Percentiles rank a stretch among this genome's conserved stretches.
phyloP scores from a whole-genome alignment of 2,113 vertebrate species.

The Apeltes quadracus region DNA sequence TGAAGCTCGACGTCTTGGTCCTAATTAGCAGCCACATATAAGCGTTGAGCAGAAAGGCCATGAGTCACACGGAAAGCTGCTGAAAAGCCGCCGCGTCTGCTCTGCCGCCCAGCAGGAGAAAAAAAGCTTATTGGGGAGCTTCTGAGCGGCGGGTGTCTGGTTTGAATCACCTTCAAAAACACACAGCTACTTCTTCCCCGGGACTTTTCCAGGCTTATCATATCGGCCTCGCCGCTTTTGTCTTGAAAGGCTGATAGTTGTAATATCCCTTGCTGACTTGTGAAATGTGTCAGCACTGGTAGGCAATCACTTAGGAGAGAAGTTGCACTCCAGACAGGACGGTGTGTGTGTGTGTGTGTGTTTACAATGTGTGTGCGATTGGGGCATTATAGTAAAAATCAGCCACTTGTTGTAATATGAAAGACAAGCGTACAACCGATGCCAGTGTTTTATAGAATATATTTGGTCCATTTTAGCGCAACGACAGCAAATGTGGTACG shows the following conservation, averaged over 20 bases:
- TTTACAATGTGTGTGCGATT: neutral
- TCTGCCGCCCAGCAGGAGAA: neutral
- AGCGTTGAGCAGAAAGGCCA: neutral
- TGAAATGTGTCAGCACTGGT: conserved; percentile 17
- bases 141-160: conserved; percentile 21
- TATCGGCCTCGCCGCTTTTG: conserved; percentile 27
- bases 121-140: conserved; percentile 7
- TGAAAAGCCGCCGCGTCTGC: conserved; percentile 31
- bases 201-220: conserved; percentile 14
- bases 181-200: neutral
- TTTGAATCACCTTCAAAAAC: conserved; percentile 45
- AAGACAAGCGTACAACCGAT: neutral
- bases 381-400: neutral
- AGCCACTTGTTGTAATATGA: neutral
- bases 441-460: conserved; percentile 22
- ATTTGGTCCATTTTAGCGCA: conserved; percentile 5
- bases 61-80: conserved; percentile 10
- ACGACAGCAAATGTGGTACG: neutral
- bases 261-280: conserved; percentile 23
- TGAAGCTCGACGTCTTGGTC: neutral
- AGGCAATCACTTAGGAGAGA: conserved; percentile 1
- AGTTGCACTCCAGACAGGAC: conserved; percentile 3
- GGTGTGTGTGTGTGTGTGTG: neutral
- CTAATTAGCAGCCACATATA: neutral
- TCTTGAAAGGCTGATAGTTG: conserved; percentile 41